These are phyloP conservation scores for Agrotis puta DNA, from an alignment of 2,888 invertebrate genomes.

Conservation along the genomic window DNA sequence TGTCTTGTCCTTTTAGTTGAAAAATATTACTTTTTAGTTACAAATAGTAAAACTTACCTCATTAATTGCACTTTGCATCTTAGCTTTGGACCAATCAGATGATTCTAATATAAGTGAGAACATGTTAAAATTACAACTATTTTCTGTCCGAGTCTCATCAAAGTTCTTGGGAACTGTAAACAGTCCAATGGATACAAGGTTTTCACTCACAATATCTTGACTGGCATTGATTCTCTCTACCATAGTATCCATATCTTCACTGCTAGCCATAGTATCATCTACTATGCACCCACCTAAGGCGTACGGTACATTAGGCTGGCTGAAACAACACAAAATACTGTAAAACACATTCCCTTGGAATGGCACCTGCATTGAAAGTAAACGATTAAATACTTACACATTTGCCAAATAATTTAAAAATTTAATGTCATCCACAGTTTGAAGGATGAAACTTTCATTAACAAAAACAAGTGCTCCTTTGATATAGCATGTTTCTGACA, in stretches of 20 bases:
- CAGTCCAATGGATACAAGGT: conserved; percentile 82
- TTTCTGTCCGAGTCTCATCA: conserved; percentile 55
- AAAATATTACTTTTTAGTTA: neutral
- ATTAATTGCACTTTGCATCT: conserved; percentile 80
- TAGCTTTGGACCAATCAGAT: conserved; percentile 79
- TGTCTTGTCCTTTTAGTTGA: neutral
- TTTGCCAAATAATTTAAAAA: conserved; percentile 82
- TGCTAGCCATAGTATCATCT: conserved; percentile 79
- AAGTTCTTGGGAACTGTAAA: conserved; percentile 80
- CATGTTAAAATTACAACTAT: conserved; percentile 79
- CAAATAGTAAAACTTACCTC: conserved; percentile 73
- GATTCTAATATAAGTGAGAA: conserved; percentile 83
- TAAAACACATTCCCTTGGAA: neutral
- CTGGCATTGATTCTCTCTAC: conserved; percentile 75
- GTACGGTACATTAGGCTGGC: conserved; percentile 85
- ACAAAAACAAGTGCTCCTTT: conserved; percentile 85
- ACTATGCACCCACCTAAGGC: conserved; percentile 88
- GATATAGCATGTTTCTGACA: conserved; percentile 76
- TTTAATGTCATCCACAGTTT: conserved; percentile 81
- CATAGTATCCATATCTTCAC: conserved; percentile 74
- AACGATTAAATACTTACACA: conserved; percentile 77
- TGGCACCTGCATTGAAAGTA: neutral
- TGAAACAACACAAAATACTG: conserved; percentile 69
- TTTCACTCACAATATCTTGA: conserved; percentile 78
- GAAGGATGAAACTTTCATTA: conserved; percentile 84